Evolutionary conservation across 2,888 invertebrate genomes (phyloP).

Genomic region (Polydesmus complanatus): DNA sequence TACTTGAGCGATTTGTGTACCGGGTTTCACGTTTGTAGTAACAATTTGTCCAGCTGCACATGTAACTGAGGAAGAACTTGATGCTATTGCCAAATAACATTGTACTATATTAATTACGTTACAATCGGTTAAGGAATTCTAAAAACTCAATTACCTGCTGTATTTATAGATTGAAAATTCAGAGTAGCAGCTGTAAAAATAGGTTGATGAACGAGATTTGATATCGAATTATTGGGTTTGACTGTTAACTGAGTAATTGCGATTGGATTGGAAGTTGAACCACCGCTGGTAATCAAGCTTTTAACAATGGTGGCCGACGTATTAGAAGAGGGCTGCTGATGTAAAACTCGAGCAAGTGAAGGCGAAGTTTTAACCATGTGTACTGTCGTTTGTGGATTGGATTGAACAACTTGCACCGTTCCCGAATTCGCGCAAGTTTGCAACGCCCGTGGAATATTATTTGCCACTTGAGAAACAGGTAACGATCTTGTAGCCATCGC

Average conservation of each 20-base stretch:
- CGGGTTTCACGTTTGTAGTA: slow-evolving; percentile 14
- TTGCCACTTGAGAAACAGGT: no score
- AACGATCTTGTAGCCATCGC: no score
- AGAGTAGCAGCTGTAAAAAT: slow-evolving; percentile 8
- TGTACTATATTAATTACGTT: neutral
- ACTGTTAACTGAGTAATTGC: slow-evolving; percentile 3
- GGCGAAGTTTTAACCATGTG: neutral
- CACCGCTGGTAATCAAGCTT: neutral
- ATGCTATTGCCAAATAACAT: neutral
- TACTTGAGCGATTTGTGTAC: slow-evolving; percentile 16
- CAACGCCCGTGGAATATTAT: no score
- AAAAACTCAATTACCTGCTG: neutral
- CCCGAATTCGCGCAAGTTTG: neutral
- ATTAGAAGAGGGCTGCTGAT: neutral
- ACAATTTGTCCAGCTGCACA: slow-evolving; percentile 14
- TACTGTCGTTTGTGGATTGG: neutral
- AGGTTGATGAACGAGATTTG: neutral
- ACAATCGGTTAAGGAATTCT: neutral
- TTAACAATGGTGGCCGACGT: neutral
- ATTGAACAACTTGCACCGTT: neutral
- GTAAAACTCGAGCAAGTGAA: neutral
- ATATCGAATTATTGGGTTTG: neutral
- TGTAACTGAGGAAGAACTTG: neutral
- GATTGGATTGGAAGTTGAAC: neutral
- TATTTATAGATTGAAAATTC: slow-evolving; percentile 5